Evolutionary conservation across 2,888 invertebrate species (phyloP), one percentile per base, ranked within the genome.

Genomic region (Cyclophora punctaria): DNA sequence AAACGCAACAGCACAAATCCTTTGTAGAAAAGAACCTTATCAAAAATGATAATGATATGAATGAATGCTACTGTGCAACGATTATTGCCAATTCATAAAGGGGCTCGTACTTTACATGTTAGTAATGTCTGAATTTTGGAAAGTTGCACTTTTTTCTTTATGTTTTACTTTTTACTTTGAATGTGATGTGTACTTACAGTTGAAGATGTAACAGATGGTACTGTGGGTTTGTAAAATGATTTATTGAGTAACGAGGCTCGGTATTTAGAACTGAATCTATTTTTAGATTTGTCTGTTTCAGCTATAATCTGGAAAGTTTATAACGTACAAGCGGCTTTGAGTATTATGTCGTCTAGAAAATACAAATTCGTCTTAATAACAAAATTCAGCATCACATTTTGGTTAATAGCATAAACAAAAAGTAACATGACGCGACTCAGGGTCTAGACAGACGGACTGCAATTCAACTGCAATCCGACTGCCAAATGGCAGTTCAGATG

Each of bases 211-310:
- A 91, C 80, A 54, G 90, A 83, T 46, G 92, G 92, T 64, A 92
- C 90, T 54, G 92, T 92, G 53, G 92, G 90, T 73, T 90, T 88
- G 76, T 92, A 92, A 69, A 87, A 88, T 47, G 92, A 91, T 65
- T 89, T 88, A 49, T 91, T 89, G 49, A 88, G 73, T 69, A 77
- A 78, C 53, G 85, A 83, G 50, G 83, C 83, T 67, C 91, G 84
- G 73, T 91, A 92, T 73, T 90, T 89, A 55, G 91, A 89, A 77
- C 91, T 91, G 77, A 89, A 92, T 65, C 90, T 82, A 71, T 83
- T 83, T 67, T 84, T 81, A 62, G 82, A 76, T 70, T 89, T 90
- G 67, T 87, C 86, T 48, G 77, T 69, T 64, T 85, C 88, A 57
- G 78, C 69, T 62, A 69, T 76, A 65, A 86, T 85, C 87, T 88